Evolutionary conservation across 2,113 vertebrate species (phyloP).

Genomic region (Limanda limanda): DNA sequence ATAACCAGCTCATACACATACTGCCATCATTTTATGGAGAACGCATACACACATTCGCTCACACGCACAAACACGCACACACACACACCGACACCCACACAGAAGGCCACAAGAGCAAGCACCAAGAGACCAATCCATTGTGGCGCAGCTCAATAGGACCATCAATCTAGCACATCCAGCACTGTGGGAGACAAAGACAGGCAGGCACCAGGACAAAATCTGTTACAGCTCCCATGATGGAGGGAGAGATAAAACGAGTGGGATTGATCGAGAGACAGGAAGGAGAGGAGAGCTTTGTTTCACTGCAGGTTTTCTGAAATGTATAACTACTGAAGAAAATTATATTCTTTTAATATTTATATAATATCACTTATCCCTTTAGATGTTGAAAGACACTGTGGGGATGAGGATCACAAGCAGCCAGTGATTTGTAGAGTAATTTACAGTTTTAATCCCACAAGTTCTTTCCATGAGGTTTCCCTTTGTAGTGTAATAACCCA

Average conservation of each 20-base stretch:
- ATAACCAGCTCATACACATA: slow-evolving; percentile 31
- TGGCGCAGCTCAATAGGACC: slow-evolving; percentile 32
- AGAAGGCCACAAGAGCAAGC: not conserved
- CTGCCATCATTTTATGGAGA: not conserved
- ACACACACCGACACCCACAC: too few species aligned
- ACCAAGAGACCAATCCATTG: slow-evolving; percentile 18
- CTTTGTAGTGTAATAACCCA: not conserved
- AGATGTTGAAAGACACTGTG: not conserved
- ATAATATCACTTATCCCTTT: not conserved
- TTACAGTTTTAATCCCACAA: not conserved
- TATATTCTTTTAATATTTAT: not conserved
- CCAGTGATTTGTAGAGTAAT: not conserved
- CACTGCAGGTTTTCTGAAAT: not conserved
- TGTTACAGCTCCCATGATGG: slow-evolving; percentile 39
- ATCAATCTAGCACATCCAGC: slow-evolving; percentile 44
- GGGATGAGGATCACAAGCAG: not conserved
- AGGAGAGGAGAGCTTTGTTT: not conserved
- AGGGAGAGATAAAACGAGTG: slow-evolving; percentile 20
- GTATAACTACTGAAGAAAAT: not conserved
- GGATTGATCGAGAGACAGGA: slow-evolving; percentile 20
- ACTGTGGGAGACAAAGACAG: slow-evolving; percentile 30
- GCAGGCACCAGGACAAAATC: slow-evolving; percentile 22
- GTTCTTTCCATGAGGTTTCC: not conserved
- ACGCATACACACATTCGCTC: not conserved
- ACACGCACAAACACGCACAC: too few species aligned